Evolutionary conservation across 1,140 invertebrate species (phyloP).

Genomic region (Archegozetes longisetosus): DNA sequence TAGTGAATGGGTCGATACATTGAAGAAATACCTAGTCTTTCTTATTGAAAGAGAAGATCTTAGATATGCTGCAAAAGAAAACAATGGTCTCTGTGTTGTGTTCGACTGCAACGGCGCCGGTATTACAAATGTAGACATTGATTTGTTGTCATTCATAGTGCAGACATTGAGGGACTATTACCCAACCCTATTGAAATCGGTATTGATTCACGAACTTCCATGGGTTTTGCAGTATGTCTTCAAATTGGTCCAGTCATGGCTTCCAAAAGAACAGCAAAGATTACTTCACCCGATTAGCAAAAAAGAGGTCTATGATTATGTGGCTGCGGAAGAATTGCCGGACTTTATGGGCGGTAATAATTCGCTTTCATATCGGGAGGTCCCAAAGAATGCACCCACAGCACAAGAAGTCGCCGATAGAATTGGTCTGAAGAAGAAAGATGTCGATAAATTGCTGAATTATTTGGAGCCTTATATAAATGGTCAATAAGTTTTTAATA

Average conservation of each 20-base stretch:
- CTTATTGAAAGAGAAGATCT: slow-evolving; percentile 1
- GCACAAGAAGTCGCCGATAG: neutral
- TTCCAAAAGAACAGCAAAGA: slow-evolving; percentile 10
- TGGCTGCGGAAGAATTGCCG: slow-evolving; percentile 15
- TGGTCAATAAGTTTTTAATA: too few relatives aligned
- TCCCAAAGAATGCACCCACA: neutral
- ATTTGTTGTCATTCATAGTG: slow-evolving; percentile 11
- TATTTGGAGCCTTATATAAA: too few relatives aligned
- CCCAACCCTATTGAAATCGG: neutral
- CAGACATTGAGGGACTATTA: neutral
- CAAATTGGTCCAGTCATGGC: slow-evolving; percentile 13
- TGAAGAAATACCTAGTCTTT: slow-evolving; percentile 5
- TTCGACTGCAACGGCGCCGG: slow-evolving; percentile 11
- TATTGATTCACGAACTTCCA: slow-evolving; percentile 16
- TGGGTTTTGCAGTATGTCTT: slow-evolving; percentile 16
- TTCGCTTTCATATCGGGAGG: neutral
- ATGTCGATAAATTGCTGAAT: slow-evolving; percentile 3
- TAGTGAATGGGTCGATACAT: neutral
- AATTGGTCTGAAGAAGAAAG: neutral
- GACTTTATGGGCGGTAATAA: slow-evolving; percentile 14
- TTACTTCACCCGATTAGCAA: slow-evolving; percentile 10
- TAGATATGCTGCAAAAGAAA: neutral
- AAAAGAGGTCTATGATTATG: slow-evolving; percentile 13
- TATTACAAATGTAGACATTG: slow-evolving; percentile 8
- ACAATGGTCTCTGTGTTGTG: slow-evolving; percentile 6